Conservation (phyloP, 1,140 invertebrate species). For the Monochamus saltuarius region DNA sequence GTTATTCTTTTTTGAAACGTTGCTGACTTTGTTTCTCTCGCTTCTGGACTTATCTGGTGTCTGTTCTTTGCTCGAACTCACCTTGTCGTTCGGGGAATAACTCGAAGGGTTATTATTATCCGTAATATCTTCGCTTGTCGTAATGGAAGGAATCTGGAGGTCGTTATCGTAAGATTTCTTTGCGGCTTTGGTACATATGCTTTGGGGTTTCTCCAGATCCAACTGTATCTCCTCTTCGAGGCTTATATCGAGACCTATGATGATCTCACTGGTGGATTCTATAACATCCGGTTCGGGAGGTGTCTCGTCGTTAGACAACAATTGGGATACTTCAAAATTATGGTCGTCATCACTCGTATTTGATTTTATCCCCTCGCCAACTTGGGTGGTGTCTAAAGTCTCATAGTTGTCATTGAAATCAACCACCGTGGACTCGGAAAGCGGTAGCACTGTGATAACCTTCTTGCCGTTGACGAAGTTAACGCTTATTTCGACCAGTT, state of each 20-base stretch:
- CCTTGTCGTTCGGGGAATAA: constrained; percentile 7
- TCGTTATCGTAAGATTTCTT: constrained; percentile 37
- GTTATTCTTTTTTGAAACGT: constrained; percentile 18
- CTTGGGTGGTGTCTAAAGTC: constrained; percentile 7
- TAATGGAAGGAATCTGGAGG: constrained; percentile 25
- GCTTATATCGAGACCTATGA: constrained; percentile 22
- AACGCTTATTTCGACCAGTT: constrained; percentile 44
- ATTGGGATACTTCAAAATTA: no score
- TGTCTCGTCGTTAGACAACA: background rate
- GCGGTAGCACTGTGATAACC: constrained; percentile 42
- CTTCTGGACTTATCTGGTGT: background rate
- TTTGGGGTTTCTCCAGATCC: constrained; percentile 13
- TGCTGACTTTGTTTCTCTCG: background rate
- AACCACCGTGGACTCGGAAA: constrained; percentile 36
- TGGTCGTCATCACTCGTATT: constrained; percentile 13
- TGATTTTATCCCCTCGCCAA: constrained; percentile 1
- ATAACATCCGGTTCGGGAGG: constrained; percentile 4
- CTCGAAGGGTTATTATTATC: background rate
- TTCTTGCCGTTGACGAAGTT: constrained; percentile 40
- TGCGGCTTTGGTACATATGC: constrained; percentile 36
- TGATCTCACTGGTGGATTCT: constrained; percentile 18
- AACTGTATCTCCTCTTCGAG: constrained; percentile 27
- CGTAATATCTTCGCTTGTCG: constrained; percentile 19
- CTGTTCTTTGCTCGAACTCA: constrained; percentile 13
- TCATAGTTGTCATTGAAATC: constrained; percentile 41